Evolutionary conservation across 2,113 vertebrate genomes (phyloP).

Genomic region (Pomatorhinus ruficollis): DNA sequence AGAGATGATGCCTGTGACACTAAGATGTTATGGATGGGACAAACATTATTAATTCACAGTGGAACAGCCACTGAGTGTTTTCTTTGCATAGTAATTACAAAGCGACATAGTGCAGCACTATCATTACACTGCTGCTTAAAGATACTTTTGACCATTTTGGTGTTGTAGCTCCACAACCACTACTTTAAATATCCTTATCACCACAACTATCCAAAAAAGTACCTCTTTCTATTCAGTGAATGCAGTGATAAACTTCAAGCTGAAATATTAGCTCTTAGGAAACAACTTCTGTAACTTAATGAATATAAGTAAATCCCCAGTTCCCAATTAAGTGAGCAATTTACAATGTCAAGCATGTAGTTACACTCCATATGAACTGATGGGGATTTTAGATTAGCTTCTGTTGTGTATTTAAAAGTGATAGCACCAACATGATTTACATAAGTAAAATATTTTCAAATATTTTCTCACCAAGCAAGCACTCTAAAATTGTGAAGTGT

Average conservation of each 20-base stretch:
- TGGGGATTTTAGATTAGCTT: constrained; percentile 46
- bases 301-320: not conserved
- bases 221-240: not conserved
- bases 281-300: not conserved
- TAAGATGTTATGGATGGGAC: not conserved
- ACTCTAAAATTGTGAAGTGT: constrained; percentile 63
- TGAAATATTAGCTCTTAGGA: not conserved
- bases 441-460: constrained; percentile 67
- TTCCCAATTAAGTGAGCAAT: constrained; percentile 54
- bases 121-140: not conserved
- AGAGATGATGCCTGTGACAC: not conserved
- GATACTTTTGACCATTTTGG: not conserved
- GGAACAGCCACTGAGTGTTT: not conserved
- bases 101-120: not conserved
- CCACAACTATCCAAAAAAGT: not conserved
- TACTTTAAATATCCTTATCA: not conserved
- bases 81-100: not conserved
- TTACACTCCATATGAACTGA: constrained; percentile 15
- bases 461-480: constrained; percentile 50
- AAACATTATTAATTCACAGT: not conserved
- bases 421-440: constrained; percentile 57
- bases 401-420: constrained; percentile 57
- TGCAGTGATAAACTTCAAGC: constrained; percentile 22
- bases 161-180: not conserved
- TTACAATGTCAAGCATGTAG: constrained; percentile 35